Conservation (phyloP, 2,888 invertebrate genomes). For the Alentia gelatinosa region DNA sequence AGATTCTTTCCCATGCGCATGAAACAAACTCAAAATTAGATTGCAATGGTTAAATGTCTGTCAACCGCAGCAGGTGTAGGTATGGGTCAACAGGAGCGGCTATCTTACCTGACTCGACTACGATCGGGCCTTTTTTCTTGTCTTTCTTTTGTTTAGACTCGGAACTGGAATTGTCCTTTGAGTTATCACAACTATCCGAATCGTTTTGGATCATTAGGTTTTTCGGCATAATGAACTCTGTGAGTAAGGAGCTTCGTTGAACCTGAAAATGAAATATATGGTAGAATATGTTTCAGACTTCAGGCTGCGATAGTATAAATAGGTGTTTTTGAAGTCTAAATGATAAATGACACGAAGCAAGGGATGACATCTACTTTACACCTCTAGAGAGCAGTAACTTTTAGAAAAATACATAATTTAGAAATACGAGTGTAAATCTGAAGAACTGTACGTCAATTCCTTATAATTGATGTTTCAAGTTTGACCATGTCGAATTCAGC, state of each 20-base stretch:
- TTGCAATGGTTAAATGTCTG: background rate
- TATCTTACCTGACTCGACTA: slow-evolving; percentile 41
- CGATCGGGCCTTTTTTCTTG: slow-evolving; percentile 39
- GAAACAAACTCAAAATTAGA: background rate
- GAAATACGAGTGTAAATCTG: too few relatives aligned
- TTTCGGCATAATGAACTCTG: slow-evolving; percentile 79
- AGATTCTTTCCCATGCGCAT: background rate
- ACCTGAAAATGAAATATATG: slow-evolving; percentile 81
- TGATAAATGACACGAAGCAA: too few relatives aligned
- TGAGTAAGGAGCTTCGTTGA: slow-evolving; percentile 84
- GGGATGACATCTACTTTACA: too few relatives aligned
- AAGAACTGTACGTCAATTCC: too few relatives aligned
- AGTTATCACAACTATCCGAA: slow-evolving; percentile 35
- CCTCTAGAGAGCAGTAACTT: too few relatives aligned
- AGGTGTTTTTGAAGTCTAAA: too few relatives aligned
- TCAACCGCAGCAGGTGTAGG: background rate
- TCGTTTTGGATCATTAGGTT: background rate
- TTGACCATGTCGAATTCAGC: too few relatives aligned
- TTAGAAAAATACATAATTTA: too few relatives aligned
- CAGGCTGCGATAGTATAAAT: too few relatives aligned
- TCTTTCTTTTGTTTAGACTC: background rate
- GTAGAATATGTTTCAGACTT: background rate
- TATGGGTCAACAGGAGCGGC: background rate
- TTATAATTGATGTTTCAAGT: too few relatives aligned
- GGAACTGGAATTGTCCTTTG: slow-evolving; percentile 10